Conservation (phyloP, 2,113 vertebrate species). For the Gnathonemus longibarbis region DNA sequence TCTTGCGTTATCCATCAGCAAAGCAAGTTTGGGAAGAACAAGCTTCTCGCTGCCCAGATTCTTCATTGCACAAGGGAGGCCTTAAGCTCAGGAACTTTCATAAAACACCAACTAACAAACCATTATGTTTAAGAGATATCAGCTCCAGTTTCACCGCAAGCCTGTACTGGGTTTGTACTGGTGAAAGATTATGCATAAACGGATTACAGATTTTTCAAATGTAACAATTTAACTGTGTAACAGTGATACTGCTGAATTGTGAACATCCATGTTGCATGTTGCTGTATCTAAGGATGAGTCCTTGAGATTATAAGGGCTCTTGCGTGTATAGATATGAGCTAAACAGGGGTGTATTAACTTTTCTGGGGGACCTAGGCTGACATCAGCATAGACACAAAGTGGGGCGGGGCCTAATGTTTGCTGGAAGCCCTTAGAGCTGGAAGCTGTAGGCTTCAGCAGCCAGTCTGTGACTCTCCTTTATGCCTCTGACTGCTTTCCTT, state of each 20-base stretch:
- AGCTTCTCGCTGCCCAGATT: background rate
- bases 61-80: background rate
- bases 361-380: background rate
- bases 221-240: background rate
- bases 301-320: background rate
- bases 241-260: background rate
- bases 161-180: background rate
- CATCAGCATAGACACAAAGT: background rate
- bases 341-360: background rate
- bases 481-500: background rate
- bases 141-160: background rate
- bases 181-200: background rate
- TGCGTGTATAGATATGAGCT: background rate
- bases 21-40: background rate
- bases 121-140: background rate
- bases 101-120: background rate
- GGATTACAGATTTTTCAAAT: background rate
- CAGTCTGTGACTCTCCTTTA: background rate
- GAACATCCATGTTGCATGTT: background rate
- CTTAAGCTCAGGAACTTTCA: background rate
- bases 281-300: background rate
- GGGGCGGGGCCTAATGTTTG: background rate
- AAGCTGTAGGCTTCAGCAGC: background rate
- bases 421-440: background rate
- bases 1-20: background rate